Evolutionary conservation across 2,888 invertebrate genomes (phyloP).

Genomic region (Keiferia lycopersicella): DNA sequence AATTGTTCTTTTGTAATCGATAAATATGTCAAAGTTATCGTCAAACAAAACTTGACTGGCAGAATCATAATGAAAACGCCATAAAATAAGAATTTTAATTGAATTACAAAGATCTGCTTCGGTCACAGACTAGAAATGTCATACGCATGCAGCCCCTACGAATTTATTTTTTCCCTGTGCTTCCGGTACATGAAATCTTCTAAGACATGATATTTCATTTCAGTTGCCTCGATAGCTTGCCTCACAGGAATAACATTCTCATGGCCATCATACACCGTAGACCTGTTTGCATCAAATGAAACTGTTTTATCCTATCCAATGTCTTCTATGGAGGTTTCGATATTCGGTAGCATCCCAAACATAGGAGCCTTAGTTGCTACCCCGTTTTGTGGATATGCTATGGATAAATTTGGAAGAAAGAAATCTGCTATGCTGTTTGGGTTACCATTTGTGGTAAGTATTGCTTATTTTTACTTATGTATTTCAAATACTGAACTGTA

Average conservation of each 20-base stretch:
- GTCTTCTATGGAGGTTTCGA: constrained; percentile 56
- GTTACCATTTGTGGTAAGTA: constrained; percentile 63
- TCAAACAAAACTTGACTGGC: too few species aligned
- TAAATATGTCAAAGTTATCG: too few species aligned
- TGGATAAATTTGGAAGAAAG: constrained; percentile 64
- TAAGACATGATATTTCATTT: too few species aligned
- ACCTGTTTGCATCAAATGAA: constrained; percentile 59
- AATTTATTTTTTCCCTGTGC: too few species aligned
- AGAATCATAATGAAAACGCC: too few species aligned
- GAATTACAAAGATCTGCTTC: too few species aligned
- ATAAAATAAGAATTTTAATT: too few species aligned
- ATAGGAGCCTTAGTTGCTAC: constrained; percentile 60
- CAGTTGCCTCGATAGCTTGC: constrained; percentile 61
- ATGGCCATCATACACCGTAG: constrained; percentile 70
- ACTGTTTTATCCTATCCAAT: constrained; percentile 60
- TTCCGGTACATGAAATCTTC: too few species aligned
- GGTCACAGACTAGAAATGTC: too few species aligned
- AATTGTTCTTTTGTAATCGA: too few species aligned
- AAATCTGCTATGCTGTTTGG: constrained; percentile 67
- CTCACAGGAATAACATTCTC: constrained; percentile 64
- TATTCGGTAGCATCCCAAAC: constrained; percentile 67
- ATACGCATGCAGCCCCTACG: too few species aligned
- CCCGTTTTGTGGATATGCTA: constrained; percentile 60
- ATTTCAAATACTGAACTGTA: background rate
- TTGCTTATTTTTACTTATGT: background rate